Conservation (phyloP, 2,113 vertebrate species). For the Hepsetus odoe region DNA sequence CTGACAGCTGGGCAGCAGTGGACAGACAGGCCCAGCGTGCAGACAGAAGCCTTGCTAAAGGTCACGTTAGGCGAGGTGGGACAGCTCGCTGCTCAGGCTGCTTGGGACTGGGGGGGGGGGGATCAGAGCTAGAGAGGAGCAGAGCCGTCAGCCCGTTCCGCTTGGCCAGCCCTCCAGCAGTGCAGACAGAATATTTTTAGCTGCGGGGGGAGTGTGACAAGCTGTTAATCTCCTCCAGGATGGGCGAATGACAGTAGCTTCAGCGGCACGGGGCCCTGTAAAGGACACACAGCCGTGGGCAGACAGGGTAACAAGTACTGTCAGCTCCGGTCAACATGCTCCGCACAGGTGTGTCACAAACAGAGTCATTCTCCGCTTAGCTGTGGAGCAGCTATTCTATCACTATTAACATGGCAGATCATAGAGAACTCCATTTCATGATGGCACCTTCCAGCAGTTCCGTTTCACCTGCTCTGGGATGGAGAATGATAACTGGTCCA, state of each 20-base stretch:
- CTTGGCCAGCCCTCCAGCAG: conserved; percentile 65
- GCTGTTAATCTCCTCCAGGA: conserved; percentile 70
- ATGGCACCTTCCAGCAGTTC: conserved; percentile 18
- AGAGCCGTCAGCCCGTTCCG: conserved; percentile 72
- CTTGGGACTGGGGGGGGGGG: conserved; percentile 47
- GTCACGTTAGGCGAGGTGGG: conserved; percentile 57
- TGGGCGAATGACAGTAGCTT: conserved; percentile 63
- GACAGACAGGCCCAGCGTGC: conserved; percentile 53
- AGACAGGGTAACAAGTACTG: conserved; percentile 50
- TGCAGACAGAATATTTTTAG: conserved; percentile 65
- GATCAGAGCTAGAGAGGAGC: conserved; percentile 52
- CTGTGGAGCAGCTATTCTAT: conserved; percentile 23
- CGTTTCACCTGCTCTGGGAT: neutral
- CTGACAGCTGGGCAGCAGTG: conserved; percentile 54
- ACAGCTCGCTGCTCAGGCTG: conserved; percentile 61
- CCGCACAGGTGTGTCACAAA: conserved; percentile 36
- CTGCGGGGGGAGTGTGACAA: conserved; percentile 61
- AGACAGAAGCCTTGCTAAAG: conserved; percentile 54
- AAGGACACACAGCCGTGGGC: conserved; percentile 56
- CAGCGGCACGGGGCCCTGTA: conserved; percentile 56
- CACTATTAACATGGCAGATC: conserved; percentile 31
- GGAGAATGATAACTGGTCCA: conserved; percentile 1
- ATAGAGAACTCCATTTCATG: neutral
- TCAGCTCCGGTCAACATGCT: conserved; percentile 49
- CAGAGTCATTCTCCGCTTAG: conserved; percentile 37